Evolutionary conservation across 2,797 vertebrate species (phyloP), one percentile per base, ranked within the genome.

Genomic region (Melanogrammus aeglefinus): DNA sequence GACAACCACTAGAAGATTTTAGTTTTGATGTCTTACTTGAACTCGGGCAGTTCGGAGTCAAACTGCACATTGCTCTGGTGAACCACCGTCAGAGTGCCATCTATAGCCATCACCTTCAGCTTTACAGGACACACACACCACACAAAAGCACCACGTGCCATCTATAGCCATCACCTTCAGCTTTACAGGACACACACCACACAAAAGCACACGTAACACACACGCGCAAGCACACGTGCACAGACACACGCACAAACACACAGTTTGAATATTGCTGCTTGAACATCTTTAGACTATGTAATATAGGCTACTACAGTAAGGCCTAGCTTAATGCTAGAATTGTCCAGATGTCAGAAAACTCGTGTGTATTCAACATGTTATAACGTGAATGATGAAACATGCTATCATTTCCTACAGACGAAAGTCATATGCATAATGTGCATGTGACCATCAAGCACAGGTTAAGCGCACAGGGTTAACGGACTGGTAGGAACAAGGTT

Each of bases 141-240:
- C 36, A 41, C n/a, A n/a, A n/a, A n/a, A n/a, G n/a, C n/a, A n/a
- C n/a, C n/a, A n/a, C n/a, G 88, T 77, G 72, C 86, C 92, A 89
- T 98, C 94, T 14, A 97, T 74, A 9, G 93, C 96, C 78, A 97
- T 90, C 29, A 95, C 96, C 92, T 99, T 99, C 87, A 99, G 90
- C 97, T 90, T 16, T 74, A 77, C 18, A 80, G 9, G 27, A 21
- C 36, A 72, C 8, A 31, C 27, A 29, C 18, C 41, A 75, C 27
- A 80, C 79, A 33, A 10, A 71, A 29, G 79, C 38, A 63, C 72
- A 74, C 21, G 24, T 4, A 74, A 41, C 41, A 44, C 41, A 44
- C 41, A 44, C 36, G 57, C 8, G 18, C 27, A 29, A 1, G 57
- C 27, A 33, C 27, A 75, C 12, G 14, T 12, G 13, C 41, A 44